Conservation (phyloP, 2,113 vertebrate genomes). For the Ibidorhyncha struthersii region DNA sequence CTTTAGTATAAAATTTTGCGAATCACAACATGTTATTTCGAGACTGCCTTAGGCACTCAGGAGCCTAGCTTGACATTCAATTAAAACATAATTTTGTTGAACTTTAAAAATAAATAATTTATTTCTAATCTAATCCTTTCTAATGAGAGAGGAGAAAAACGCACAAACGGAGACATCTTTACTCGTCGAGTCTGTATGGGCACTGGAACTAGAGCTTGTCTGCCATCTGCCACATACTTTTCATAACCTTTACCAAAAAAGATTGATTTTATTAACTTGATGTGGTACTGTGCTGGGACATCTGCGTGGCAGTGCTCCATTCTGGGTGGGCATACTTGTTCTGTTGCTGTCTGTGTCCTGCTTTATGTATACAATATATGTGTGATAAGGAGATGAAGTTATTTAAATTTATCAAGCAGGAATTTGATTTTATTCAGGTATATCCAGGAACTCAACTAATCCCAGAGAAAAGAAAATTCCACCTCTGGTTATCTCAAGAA, state of each 20-base stretch:
- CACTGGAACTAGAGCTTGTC: not conserved
- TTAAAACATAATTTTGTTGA: not conserved
- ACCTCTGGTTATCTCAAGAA: not conserved
- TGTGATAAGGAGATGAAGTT: not conserved
- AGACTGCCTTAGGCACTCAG: not conserved
- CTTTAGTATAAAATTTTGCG: not conserved
- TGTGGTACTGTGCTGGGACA: not conserved
- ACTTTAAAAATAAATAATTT: not conserved
- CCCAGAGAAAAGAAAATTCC: not conserved
- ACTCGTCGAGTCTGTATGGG: not conserved
- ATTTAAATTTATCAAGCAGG: not conserved
- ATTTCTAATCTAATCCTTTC: not conserved
- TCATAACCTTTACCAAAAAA: not conserved
- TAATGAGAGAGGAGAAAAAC: not conserved
- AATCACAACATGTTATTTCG: not conserved
- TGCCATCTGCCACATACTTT: not conserved
- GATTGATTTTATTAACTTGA: not conserved
- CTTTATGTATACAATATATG: not conserved
- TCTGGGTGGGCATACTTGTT: not conserved
- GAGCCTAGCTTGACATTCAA: not conserved
- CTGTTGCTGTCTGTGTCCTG: not conserved
- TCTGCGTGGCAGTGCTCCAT: fast-evolving
- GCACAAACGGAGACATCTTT: not conserved
- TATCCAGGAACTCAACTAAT: not conserved
- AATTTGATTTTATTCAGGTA: not conserved